Evolutionary conservation across 2,113 vertebrate species (phyloP).

Genomic region (Mirza zaza): DNA sequence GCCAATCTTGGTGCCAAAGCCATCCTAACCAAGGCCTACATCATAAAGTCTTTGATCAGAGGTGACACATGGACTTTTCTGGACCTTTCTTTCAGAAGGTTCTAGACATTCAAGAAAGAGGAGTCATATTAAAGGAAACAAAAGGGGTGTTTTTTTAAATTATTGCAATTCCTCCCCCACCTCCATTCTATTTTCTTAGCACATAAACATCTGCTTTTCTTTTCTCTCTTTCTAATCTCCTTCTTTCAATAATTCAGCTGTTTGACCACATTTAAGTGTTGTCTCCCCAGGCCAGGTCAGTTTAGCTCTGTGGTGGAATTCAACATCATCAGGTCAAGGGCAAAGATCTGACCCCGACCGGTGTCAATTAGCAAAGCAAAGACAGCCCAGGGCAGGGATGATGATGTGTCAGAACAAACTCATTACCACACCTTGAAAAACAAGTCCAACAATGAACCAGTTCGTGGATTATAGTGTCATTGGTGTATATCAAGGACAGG

Average conservation of each 20-base stretch:
- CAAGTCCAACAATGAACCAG: slow-evolving; percentile 25
- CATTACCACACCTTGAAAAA: slow-evolving; percentile 18
- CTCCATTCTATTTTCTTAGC: not conserved
- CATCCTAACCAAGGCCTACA: not conserved
- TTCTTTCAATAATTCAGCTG: not conserved
- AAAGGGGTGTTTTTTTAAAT: not conserved
- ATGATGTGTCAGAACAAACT: not conserved
- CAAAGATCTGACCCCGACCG: not conserved
- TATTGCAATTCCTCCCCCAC: not conserved
- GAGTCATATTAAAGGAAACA: not conserved
- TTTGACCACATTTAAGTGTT: not conserved
- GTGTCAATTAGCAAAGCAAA: not conserved
- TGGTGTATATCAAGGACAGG: not conserved
- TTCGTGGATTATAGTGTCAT: not conserved
- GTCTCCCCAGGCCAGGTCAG: not conserved
- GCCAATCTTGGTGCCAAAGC: not conserved
- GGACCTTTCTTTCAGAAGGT: slow-evolving; percentile 9
- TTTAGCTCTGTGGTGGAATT: not conserved
- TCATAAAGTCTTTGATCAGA: slow-evolving; percentile 1
- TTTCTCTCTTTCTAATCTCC: slow-evolving; percentile 9
- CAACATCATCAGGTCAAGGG: not conserved
- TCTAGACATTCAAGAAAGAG: slow-evolving; percentile 42
- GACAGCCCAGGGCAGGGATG: not conserved
- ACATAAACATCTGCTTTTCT: not conserved
- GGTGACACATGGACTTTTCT: not conserved